Evolutionary conservation across 2,797 vertebrate species (phyloP).

Genomic region (Microctenopoma stevenorrisi): DNA sequence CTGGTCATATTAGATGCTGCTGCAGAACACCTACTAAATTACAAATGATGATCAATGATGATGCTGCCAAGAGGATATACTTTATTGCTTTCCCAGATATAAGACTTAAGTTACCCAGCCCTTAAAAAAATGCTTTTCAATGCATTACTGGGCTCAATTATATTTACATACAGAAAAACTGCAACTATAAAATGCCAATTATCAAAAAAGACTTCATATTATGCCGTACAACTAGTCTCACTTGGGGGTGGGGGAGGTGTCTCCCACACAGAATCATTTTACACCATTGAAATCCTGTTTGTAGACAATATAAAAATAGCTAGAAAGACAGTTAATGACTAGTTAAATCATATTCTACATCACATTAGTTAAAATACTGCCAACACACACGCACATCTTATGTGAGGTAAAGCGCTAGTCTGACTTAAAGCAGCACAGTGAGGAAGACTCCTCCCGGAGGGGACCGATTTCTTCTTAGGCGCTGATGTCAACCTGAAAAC

Average conservation of each 20-base stretch:
- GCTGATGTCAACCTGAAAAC: constrained; percentile 46
- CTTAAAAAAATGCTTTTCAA: background rate
- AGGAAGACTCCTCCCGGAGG: background rate
- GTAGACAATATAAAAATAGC: background rate
- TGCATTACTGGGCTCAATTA: too few species aligned
- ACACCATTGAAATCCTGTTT: background rate
- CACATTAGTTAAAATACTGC: constrained; percentile 5
- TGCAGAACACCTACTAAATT: background rate
- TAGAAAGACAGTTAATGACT: background rate
- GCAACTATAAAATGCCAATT: background rate
- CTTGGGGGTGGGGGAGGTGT: background rate
- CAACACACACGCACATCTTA: background rate
- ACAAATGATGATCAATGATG: background rate
- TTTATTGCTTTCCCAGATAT: background rate
- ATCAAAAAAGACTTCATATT: too few species aligned
- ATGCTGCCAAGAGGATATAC: background rate
- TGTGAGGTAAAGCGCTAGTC: background rate
- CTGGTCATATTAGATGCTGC: too few species aligned
- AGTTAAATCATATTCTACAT: background rate
- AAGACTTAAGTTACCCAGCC: background rate
- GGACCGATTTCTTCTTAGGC: constrained; percentile 2
- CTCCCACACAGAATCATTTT: too few species aligned
- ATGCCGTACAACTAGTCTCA: background rate
- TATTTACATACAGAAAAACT: background rate
- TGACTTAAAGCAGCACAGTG: background rate